phyloP scores from a whole-genome alignment of 2,888 invertebrate species.

The Coremacera marginata region DNA sequence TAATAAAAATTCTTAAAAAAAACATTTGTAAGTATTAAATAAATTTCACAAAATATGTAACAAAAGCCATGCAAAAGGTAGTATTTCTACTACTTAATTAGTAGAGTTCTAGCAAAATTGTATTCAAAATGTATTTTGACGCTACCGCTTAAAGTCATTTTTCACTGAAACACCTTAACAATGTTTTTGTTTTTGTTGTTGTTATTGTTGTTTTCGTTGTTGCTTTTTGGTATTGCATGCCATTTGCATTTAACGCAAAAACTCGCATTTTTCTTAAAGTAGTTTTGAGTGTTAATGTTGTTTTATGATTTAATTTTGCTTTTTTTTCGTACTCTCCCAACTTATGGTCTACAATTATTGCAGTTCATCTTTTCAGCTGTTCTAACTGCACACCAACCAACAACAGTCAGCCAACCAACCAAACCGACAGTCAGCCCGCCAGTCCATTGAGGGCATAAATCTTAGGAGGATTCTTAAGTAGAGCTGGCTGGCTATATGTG shows the following conservation, averaged over 20 bases:
- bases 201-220: not conserved
- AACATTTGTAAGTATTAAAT: no score
- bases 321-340: constrained; percentile 2
- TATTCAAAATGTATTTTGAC: no score
- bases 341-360: constrained; percentile 27
- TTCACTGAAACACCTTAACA: no score
- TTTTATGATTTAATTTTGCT: not conserved
- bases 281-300: not conserved
- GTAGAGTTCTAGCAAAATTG: no score
- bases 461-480: not conserved
- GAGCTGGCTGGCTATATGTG: not conserved
- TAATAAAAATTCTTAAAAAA: no score
- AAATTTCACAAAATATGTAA: no score
- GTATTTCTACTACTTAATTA: no score
- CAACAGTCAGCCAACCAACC: constrained; percentile 12
- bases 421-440: not conserved
- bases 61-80: no score
- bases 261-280: constrained; percentile 6
- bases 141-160: no score
- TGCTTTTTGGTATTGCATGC: not conserved
- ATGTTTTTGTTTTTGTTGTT: not conserved
- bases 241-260: not conserved
- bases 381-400: not conserved
- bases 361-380: constrained; percentile 14
- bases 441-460: constrained; percentile 6